A percentile compares a stretch with the other conserved stretches of the same genome.
phyloP scores from a whole-genome alignment of 2,888 invertebrate species.

The Eupithecia subfuscata region DNA sequence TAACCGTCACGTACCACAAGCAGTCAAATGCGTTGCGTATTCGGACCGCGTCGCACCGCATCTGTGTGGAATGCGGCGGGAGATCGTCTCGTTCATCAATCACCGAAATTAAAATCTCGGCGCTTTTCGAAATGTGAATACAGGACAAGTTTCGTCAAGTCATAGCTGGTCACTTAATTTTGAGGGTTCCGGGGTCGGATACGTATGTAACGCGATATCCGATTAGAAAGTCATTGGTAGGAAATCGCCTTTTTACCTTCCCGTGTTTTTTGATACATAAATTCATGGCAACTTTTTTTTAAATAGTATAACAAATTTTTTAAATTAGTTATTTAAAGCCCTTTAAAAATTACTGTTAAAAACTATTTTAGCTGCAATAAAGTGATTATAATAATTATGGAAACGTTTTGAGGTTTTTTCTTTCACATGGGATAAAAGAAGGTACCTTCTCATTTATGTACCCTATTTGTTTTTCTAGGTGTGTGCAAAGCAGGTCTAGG shows the following conservation, averaged over 20 bases:
- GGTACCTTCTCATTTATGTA: not conserved
- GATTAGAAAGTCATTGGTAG: not conserved
- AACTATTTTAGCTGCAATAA: too few relatives aligned
- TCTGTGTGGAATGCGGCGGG: not conserved
- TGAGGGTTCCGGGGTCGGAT: slow-evolving; percentile 4
- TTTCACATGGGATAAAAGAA: too few relatives aligned
- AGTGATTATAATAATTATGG: too few relatives aligned
- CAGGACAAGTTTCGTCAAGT: slow-evolving; percentile 12
- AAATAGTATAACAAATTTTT: too few relatives aligned
- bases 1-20: not conserved
- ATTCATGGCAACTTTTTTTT: too few relatives aligned
- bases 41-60: not conserved
- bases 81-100: slow-evolving; percentile 19
- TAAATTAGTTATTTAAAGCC: too few relatives aligned
- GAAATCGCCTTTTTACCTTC: not conserved
- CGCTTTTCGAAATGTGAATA: slow-evolving; percentile 9
- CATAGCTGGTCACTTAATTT: not conserved
- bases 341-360: too few relatives aligned
- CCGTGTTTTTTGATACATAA: too few relatives aligned
- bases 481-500: too few relatives aligned
- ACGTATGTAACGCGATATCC: not conserved
- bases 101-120: slow-evolving; percentile 29
- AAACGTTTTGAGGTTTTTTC: too few relatives aligned
- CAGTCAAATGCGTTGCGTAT: slow-evolving; percentile 3
- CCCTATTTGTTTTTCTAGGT: not conserved